Percentiles rank a stretch among this genome's conserved stretches.
phyloP scores from a whole-genome alignment of 2,888 invertebrate species.

The Phalera bucephala region DNA sequence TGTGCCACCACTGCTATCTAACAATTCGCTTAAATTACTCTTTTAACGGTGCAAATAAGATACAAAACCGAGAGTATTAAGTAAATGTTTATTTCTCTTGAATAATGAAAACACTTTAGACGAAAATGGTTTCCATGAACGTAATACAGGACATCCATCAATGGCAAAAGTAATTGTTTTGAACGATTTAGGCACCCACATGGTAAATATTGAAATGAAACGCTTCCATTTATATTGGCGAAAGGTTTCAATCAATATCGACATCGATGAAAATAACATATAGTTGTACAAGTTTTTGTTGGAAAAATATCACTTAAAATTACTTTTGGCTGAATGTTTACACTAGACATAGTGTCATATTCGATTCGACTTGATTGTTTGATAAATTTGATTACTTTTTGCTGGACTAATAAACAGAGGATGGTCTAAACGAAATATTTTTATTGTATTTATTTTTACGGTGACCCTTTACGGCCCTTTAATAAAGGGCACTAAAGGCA shows the following conservation, averaged over 20 bases:
- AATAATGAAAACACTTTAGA: slow-evolving; percentile 15
- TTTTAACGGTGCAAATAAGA: slow-evolving; percentile 24
- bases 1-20: slow-evolving; percentile 19
- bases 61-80: slow-evolving; percentile 10
- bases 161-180: slow-evolving; percentile 30
- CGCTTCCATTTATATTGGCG: slow-evolving; percentile 26
- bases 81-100: slow-evolving; percentile 17
- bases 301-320: slow-evolving; percentile 5
- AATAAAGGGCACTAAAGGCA: too few species aligned
- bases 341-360: too few species aligned
- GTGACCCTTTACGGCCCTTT: too few species aligned
- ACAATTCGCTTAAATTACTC: slow-evolving; percentile 26
- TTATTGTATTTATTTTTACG: too few species aligned
- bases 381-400: too few species aligned
- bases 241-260: slow-evolving; percentile 25
- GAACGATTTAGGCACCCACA: slow-evolving; percentile 17
- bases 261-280: slow-evolving; percentile 14
- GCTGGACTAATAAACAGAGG: too few species aligned
- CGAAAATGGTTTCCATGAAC: slow-evolving; percentile 12
- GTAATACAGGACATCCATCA: slow-evolving; percentile 30
- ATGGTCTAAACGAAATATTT: too few species aligned
- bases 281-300: slow-evolving; percentile 8
- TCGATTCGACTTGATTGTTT: too few species aligned
- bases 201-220: slow-evolving; percentile 27
- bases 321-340: too few species aligned